Conservation (phyloP, 2,113 vertebrate genomes). For the Odocoileus virginianus region DNA sequence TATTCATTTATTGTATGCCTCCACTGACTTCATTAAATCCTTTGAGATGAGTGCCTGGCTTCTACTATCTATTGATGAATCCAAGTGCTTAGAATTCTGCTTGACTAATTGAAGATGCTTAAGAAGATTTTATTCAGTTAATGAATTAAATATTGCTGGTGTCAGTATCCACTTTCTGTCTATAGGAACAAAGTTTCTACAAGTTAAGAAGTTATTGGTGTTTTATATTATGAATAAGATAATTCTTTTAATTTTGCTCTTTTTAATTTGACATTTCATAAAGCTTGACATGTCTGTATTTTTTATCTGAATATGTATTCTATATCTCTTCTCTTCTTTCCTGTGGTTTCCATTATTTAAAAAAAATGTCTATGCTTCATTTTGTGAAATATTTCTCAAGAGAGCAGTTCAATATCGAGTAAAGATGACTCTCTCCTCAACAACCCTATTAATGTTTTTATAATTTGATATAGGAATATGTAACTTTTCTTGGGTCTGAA, state of each 20-base stretch:
- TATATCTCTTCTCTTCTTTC: neutral
- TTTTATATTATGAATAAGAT: neutral
- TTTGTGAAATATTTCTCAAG: neutral
- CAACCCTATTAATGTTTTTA: neutral
- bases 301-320: neutral
- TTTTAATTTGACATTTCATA: neutral
- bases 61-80: neutral
- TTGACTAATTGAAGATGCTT: neutral
- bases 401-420: neutral
- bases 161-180: neutral
- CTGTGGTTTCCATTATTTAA: neutral
- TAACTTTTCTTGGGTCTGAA: neutral
- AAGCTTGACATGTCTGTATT: neutral
- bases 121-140: neutral
- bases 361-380: neutral
- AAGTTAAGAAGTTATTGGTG: neutral
- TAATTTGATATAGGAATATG: neutral
- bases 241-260: neutral
- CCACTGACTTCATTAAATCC: neutral
- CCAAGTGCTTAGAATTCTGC: neutral
- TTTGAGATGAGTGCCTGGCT: neutral
- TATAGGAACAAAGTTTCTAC: neutral
- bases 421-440: neutral
- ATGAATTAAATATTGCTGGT: neutral
- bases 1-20: neutral